These are phyloP conservation scores for Condylura cristata DNA, from an alignment of 2,113 vertebrate species.

Conservation along the genomic window DNA sequence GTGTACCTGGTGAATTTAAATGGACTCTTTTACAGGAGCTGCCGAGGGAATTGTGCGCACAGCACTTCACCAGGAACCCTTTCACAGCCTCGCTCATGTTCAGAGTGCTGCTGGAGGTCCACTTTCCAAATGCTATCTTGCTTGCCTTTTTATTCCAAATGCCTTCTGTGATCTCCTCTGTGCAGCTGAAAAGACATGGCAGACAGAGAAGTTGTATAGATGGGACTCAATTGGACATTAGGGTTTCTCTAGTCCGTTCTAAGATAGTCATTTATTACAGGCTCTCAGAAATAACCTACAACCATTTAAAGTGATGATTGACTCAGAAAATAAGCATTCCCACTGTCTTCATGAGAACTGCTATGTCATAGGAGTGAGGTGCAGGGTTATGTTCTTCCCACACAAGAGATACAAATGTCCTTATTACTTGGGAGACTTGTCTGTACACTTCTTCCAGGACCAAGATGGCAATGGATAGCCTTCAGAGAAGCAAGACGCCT, in stretches of 20 bases:
- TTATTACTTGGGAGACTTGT: slow-evolving; percentile 83
- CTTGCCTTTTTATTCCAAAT: slow-evolving; percentile 77
- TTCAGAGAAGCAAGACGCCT: slow-evolving; percentile 82
- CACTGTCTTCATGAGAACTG: neutral
- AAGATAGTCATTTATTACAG: neutral
- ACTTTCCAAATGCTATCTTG: slow-evolving; percentile 82
- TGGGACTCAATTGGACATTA: neutral
- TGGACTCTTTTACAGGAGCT: slow-evolving; percentile 84
- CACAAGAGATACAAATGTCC: neutral
- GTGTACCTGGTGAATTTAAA: slow-evolving; percentile 82
- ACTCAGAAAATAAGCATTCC: neutral
- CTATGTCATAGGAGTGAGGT: neutral
- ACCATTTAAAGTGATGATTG: neutral
- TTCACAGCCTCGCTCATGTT: slow-evolving; percentile 35
- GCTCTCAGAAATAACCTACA: slow-evolving; percentile 50
- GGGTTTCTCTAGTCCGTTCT: neutral
- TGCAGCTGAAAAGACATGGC: slow-evolving; percentile 83
- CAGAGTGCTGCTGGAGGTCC: slow-evolving; percentile 84
- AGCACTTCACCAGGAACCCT: slow-evolving; percentile 84
- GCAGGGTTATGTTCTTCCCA: neutral
- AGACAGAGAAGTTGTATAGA: neutral
- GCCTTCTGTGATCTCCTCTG: slow-evolving; percentile 84
- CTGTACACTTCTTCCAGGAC: slow-evolving; percentile 85
- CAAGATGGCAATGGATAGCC: slow-evolving; percentile 84
- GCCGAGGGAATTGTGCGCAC: slow-evolving; percentile 85